Evolutionary conservation across 1,140 invertebrate species (phyloP).

Genomic region (Lamellibrachia luymesi): DNA sequence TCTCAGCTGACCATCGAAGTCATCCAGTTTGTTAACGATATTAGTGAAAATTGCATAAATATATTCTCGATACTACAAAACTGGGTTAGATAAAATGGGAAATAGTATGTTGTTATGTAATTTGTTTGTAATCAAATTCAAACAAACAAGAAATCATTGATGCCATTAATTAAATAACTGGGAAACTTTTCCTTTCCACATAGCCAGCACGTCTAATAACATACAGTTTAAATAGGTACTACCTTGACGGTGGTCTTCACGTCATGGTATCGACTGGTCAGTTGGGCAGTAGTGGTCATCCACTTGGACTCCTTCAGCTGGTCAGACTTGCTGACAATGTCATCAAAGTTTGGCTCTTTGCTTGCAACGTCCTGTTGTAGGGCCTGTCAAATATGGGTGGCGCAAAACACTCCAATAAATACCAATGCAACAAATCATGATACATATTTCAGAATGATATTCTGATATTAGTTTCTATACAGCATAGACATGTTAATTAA

Average conservation of each 20-base stretch:
- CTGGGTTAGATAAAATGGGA: too few species aligned
- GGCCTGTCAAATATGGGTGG: conserved; percentile 38
- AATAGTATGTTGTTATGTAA: too few species aligned
- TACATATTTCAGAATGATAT: background rate
- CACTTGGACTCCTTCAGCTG: conserved; percentile 75
- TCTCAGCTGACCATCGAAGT: too few species aligned
- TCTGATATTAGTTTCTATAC: background rate
- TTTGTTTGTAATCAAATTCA: too few species aligned
- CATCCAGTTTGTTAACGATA: too few species aligned
- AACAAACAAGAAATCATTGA: background rate
- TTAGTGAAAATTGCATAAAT: too few species aligned
- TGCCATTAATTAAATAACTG: background rate
- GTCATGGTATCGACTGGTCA: conserved; percentile 80
- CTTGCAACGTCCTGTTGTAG: conserved; percentile 73
- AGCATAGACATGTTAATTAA: background rate
- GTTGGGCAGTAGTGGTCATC: conserved; percentile 72
- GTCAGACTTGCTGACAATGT: conserved; percentile 70
- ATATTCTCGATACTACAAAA: too few species aligned
- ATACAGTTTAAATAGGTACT: conserved; percentile 25
- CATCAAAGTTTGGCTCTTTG: conserved; percentile 72
- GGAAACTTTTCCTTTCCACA: background rate
- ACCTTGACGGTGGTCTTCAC: conserved; percentile 78
- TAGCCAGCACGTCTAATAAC: background rate
- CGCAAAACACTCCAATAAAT: background rate
- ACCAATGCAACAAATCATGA: background rate